Evolutionary conservation across 1,140 invertebrate genomes (phyloP), one percentile per base, ranked within the genome.

Genomic region (Pteromalus puparum): DNA sequence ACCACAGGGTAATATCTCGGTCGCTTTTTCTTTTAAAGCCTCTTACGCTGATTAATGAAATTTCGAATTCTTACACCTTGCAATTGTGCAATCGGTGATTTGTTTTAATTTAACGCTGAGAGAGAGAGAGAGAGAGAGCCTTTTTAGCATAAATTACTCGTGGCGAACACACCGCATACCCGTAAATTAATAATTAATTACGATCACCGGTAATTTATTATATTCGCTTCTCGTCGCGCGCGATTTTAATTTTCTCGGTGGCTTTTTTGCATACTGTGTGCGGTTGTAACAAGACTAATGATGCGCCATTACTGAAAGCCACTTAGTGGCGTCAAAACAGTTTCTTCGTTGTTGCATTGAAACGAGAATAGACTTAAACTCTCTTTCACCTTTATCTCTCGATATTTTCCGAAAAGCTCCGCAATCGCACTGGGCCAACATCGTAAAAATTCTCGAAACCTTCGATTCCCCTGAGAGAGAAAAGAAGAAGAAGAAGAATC

Each of bases 91-190:
- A 61, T 21, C 53, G 53, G 38, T 15, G 21, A 61, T 61, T 61
- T 61, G 53, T 61, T 61, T 61, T 61, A 61, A 61, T 61, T 61
- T 7, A 42, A 61, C 53, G 18, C 21, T 7, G 53, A 2, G 30
- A 34, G 30, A 34, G 30, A 34, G 30, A 34, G 30, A 34, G 30
- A 34, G n/a, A n/a, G n/a, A 53, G 5, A 53, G 48, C 48, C 53
- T n/a, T 61, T 61, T 61, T 61, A 61, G 53, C 53, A 61, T 61
- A n/a, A 61, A 61, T 61, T 61, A 61, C 18, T 61, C 53, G 53
- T 21, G 53, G 53, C n/a, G 30, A 4, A 34, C 53, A 18, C 10
- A 18, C 13, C 12, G 46, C 15, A 34, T 34, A 61, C 53, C 7
- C 21, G 18, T n/a, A 61, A 61, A 61, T 61, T 21, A 61, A 61